Conservation (phyloP, 2,888 invertebrate genomes). For the Diadegma fenestrale region DNA sequence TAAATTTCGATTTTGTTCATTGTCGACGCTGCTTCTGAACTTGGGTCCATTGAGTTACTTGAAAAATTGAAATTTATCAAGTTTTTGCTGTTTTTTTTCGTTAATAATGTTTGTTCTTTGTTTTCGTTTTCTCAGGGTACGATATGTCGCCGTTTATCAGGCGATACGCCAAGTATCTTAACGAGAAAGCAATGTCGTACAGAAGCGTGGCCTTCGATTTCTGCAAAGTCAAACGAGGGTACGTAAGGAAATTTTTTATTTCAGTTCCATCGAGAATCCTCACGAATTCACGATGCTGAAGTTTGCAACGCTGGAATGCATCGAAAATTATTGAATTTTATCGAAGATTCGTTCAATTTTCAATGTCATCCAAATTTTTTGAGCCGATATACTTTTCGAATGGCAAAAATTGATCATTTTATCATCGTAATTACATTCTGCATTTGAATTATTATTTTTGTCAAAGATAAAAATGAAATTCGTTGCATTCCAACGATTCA, state of each 20-base stretch:
- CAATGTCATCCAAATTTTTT: too few species aligned
- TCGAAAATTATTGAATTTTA: too few species aligned
- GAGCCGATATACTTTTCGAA: too few species aligned
- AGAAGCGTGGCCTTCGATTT: slow-evolving; percentile 99
- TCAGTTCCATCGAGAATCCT: background rate
- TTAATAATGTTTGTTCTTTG: slow-evolving; percentile 31
- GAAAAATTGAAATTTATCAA: background rate
- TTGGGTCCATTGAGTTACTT: background rate
- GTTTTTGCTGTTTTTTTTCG: background rate
- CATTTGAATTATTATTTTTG: too few species aligned
- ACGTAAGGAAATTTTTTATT: slow-evolving; percentile 81
- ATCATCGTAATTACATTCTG: too few species aligned
- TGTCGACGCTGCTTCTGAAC: background rate
- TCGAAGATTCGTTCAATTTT: too few species aligned
- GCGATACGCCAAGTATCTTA: slow-evolving; percentile 99
- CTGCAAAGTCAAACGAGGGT: slow-evolving; percentile 99
- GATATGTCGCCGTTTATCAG: slow-evolving; percentile 99
- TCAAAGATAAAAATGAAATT: too few species aligned
- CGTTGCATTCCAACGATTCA: too few species aligned
- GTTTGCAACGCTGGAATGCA: too few species aligned
- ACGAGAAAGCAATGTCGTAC: slow-evolving; percentile 99
- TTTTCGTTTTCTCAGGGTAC: slow-evolving; percentile 90
- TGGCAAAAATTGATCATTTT: too few species aligned
- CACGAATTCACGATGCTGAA: too few species aligned
- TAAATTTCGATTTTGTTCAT: background rate